Evolutionary conservation across 2,113 vertebrate species (phyloP), one percentile per base, ranked within the genome.

Genomic region (Rhea americana): DNA sequence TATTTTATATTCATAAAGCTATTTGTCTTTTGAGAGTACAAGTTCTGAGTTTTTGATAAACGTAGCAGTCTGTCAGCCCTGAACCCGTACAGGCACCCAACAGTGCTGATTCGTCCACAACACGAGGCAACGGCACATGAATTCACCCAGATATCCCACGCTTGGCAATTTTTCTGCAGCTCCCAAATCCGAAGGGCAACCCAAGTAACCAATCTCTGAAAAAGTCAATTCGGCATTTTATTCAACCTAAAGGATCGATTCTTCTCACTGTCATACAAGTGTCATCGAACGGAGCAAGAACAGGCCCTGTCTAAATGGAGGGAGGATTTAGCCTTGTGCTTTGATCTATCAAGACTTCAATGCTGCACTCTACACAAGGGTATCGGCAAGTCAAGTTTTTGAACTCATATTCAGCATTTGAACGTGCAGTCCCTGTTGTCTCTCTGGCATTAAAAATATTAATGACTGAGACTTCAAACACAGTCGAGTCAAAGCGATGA

Each of bases 1-100:
- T 26, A 5, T 47, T 89, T 88, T 62, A 14, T 51, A 82, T 79
- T 94, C 70, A 89, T 47, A 79, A 88, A 82, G 30, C 53, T 66
- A n/a, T 53, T 58, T 22, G 39, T 61, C 70, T 88, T 86, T 65
- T 43, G 26, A 10, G 7, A 4, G 8, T 70, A 41, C 32, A 88
- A 89, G 62, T 30, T 35, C 6, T 35, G 35, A 45, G 7, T 39
- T 91, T 19, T 39, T 9, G 28, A 48, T 21, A 22, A 11, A 19
- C 59, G 51, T 70, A 72, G 50, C 83, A 83, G 65, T 58, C 51
- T 82, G 48, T 28, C 56, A 56, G 55, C 25, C 39, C 43, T 2
- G 3, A 25, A 65, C 13, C 51, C 41, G 24, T 41, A 35, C n/a
- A 80, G 43, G 32, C 63, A 74, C 53, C 61, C 62, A 41, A 45